phyloP scores from a whole-genome alignment of 2,888 invertebrate genomes.

The Lasioglossum leucozonium region DNA sequence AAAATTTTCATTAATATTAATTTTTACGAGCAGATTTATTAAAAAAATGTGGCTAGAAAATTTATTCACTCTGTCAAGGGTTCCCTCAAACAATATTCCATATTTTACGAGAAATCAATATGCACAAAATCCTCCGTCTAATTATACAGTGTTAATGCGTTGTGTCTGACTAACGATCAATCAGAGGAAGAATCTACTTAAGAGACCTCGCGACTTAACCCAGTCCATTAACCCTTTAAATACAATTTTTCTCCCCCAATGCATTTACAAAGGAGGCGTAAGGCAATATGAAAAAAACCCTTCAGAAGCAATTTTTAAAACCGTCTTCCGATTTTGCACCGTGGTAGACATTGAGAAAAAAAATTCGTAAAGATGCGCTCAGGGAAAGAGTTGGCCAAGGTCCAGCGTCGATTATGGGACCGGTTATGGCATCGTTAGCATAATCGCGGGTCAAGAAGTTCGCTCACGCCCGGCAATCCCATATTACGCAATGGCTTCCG shows the following conservation, averaged over 20 bases:
- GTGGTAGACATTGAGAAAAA: not conserved
- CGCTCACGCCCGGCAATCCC: not conserved
- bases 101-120: not conserved
- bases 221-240: not conserved
- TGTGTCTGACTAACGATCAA: not conserved
- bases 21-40: not conserved
- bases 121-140: not conserved
- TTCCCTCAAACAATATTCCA: not conserved
- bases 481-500: constrained; percentile 38
- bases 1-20: not conserved
- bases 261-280: too few relatives aligned
- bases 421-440: not conserved
- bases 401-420: not conserved
- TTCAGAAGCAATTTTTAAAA: too few relatives aligned
- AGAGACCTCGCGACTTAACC: not conserved
- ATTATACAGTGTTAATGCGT: not conserved
- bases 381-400: not conserved
- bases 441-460: not conserved
- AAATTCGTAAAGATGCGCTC: too few relatives aligned
- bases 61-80: not conserved
- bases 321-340: not conserved
- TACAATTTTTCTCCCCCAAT: too few relatives aligned
- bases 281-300: too few relatives aligned
- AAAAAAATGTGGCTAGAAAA: not conserved
- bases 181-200: not conserved